Base-by-base conservation (phyloP, 2,888 invertebrate species). In the Temnothorax unifasciatus region DNA sequence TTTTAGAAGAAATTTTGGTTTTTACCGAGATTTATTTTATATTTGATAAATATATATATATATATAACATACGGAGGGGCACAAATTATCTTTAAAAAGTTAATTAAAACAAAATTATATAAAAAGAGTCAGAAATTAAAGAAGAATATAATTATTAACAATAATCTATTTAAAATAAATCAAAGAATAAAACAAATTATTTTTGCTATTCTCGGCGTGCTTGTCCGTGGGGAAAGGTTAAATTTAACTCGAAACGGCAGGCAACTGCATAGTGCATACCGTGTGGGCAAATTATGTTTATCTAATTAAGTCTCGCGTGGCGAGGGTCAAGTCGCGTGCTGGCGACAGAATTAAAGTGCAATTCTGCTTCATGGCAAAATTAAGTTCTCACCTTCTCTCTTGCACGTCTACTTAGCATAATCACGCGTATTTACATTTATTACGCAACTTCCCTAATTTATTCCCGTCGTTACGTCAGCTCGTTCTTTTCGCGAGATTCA, bases 211-310 rank as follows among this genome's bases (percentile, higher is more conserved):
- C 1, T 21, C 18, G 34, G 6, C 18, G 13, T 29, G 18, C 3
- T 76, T 41, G 18, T 75, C 15, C 2, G 13, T n/a, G 15, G 41
- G 18, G 50, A 15, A 50, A 25, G 13, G 21, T 21, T 34, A 75
- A 50, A 64, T 76, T 76, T 76, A 76, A 64, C 47, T 13, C 47
- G 18, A 34, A 34, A 44, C 47, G 15, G 15, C 63, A 63, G 44
- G 34, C 47, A 47, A 74, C 13, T 41, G 25, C 74, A 41, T 41
- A 9, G 25, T 38, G 15, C 52, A 52, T 77, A 69, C 68, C 54
- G 77, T 57, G 69, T 54, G 69, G n/a, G 41, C 29, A 77, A 77
- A 68, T 77, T 68, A 77, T 68, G 54, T 68, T 77, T 68, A 68
- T 54, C 54, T 69, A 68, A 77, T 77, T 77, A 68, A 57, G 41